phyloP scores from a whole-genome alignment of 2,113 vertebrate genomes.

The Leucosticte australis region DNA sequence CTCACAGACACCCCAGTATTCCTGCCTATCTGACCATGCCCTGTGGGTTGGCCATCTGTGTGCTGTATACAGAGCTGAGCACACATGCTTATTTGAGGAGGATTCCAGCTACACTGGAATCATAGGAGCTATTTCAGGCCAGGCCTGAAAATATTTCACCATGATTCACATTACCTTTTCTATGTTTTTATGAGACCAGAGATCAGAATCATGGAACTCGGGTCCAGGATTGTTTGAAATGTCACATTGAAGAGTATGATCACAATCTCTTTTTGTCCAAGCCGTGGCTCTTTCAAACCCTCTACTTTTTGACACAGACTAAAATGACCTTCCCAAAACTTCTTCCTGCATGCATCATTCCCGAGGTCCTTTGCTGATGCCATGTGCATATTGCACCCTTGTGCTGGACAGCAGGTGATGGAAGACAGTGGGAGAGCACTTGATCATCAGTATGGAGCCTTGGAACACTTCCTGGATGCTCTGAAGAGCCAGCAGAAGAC shows the following conservation, averaged over 20 bases:
- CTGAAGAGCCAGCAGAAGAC: background rate
- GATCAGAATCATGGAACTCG: background rate
- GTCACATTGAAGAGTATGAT: background rate
- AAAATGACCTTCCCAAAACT: background rate
- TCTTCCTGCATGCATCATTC: background rate
- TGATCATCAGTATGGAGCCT: background rate
- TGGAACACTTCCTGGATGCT: background rate
- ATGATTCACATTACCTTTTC: background rate
- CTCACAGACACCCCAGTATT: slow-evolving; percentile 4
- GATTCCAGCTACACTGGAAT: background rate
- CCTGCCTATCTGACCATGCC: slow-evolving; percentile 11
- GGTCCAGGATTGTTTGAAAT: background rate
- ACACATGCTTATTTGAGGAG: background rate
- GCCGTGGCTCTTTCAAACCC: background rate
- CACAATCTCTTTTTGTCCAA: background rate
- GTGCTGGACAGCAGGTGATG: background rate
- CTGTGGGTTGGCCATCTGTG: background rate
- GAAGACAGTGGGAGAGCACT: background rate
- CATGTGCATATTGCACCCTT: background rate
- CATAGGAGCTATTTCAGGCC: background rate
- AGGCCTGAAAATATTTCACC: background rate
- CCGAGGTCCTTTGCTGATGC: fast-evolving
- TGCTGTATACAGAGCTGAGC: background rate
- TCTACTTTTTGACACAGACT: background rate
- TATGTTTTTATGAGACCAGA: background rate